phyloP scores from a whole-genome alignment of 2,888 invertebrate species.

The Polylopha cassiicola region DNA sequence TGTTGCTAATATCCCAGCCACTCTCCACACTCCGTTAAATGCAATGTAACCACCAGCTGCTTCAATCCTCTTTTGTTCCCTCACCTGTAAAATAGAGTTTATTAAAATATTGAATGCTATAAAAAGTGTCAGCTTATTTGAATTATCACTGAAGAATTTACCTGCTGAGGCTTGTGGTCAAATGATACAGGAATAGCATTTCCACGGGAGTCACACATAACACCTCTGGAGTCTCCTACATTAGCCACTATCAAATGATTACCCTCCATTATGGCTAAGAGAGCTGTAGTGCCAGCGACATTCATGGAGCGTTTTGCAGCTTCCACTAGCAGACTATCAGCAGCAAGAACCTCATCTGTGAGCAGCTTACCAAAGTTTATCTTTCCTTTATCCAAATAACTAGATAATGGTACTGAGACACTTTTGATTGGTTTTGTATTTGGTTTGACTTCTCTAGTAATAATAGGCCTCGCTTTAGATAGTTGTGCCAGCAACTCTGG shows the following conservation, averaged over 20 bases:
- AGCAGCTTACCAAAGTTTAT: slow-evolving; percentile 89
- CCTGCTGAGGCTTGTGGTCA: slow-evolving; percentile 98
- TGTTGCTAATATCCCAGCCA: slow-evolving; percentile 95
- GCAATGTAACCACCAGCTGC: slow-evolving; percentile 97
- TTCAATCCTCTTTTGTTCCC: slow-evolving; percentile 93
- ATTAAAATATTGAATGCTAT: slow-evolving; percentile 6
- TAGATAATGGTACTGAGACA: slow-evolving; percentile 71
- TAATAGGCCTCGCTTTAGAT: slow-evolving; percentile 74
- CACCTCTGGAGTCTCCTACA: slow-evolving; percentile 97
- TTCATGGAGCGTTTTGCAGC: slow-evolving; percentile 87
- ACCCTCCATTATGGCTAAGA: slow-evolving; percentile 91
- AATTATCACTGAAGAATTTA: slow-evolving; percentile 49
- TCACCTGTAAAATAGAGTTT: slow-evolving; percentile 74
- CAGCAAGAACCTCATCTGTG: slow-evolving; percentile 91
- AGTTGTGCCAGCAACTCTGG: slow-evolving; percentile 81
- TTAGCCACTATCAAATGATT: slow-evolving; percentile 93
- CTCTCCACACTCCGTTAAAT: slow-evolving; percentile 97
- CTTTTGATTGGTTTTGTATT: slow-evolving; percentile 61
- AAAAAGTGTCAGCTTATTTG: too few species aligned
- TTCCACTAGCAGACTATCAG: slow-evolving; percentile 88
- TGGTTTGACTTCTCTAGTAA: slow-evolving; percentile 80
- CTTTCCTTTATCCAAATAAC: slow-evolving; percentile 84
- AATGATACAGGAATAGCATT: slow-evolving; percentile 94
- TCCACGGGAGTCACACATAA: slow-evolving; percentile 94
- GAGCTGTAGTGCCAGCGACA: slow-evolving; percentile 92